Evolutionary conservation across 2,797 vertebrate genomes (phyloP), one percentile per base, ranked within the genome.

Genomic region (Sciurus vulgaris): DNA sequence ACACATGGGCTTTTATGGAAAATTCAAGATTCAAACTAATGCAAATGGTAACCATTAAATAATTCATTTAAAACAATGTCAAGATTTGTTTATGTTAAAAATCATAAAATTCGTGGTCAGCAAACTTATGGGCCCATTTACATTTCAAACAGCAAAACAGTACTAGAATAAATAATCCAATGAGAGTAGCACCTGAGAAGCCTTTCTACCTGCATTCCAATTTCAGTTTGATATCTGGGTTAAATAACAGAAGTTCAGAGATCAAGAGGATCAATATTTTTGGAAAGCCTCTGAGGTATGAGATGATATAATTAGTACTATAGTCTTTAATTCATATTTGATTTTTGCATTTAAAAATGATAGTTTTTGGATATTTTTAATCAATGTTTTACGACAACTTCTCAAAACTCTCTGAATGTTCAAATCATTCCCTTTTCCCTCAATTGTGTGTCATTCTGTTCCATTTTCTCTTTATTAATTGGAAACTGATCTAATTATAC

Each of bases 331-430:
- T 51, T 76, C 14, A 41, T 33, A 26, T 12, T 35, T 89, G 28
- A 61, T 26, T 35, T 88, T 94, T 94, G 9, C 12, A 78, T 88
- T 73, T 82, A 78, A 49, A 93, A 54, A 33, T 73, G 65, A 79
- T 26, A 33, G 3, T 28, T 30, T 82, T 54, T 76, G 70, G 41
- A 33, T 69, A 87, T 85, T 70, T 92, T 47, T 51, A 38, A 38
- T 82, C 41, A 77, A 3, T 47, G n/a, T 74, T 82, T 90, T 72
- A 49, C n/a, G 70, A 65, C 44, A 20, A 1, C 1, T 74, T 65
- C 14, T 69, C 17, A 41, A 89, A 76, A 59, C 12, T 17, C 12
- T 67, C 35, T 69, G 41, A 67, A n/a, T 22, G 2, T 38, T 91
- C 7, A 5, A 12, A 61, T 86, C 44, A 56, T 77, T 89, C 20